These are phyloP conservation scores for Sclerurus mexicanus DNA, from an alignment of 2,113 vertebrate genomes.

Conservation along the genomic window DNA sequence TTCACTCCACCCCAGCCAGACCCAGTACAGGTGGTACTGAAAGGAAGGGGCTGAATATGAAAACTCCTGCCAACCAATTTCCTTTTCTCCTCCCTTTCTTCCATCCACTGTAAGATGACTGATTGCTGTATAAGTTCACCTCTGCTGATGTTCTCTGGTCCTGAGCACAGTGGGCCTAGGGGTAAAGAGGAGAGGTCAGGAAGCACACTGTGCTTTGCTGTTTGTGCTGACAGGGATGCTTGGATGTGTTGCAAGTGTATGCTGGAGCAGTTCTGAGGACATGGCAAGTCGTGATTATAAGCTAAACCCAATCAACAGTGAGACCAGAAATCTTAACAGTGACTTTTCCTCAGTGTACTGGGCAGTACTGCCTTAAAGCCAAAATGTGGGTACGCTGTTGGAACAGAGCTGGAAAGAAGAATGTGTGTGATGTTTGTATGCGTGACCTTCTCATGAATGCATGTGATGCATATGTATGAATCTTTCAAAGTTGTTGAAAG, in stretches of 20 bases:
- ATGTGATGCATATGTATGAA: rapidly evolving
- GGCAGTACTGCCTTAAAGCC: background rate
- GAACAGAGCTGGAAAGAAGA: background rate
- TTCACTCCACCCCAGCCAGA: background rate
- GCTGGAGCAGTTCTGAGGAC: background rate
- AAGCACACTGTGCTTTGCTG: rapidly evolving
- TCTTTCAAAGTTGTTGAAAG: background rate
- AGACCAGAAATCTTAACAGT: background rate
- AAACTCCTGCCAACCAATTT: background rate
- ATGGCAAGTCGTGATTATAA: background rate
- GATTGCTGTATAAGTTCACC: background rate
- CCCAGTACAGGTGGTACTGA: rapidly evolving
- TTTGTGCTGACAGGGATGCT: background rate
- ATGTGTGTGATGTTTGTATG: background rate
- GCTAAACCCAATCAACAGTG: background rate
- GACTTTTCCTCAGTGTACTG: rapidly evolving
- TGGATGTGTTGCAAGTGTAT: background rate
- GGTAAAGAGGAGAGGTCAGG: background rate
- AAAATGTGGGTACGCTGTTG: background rate
- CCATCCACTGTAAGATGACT: background rate
- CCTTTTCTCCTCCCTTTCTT: background rate
- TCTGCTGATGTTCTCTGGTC: background rate
- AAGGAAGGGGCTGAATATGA: background rate
- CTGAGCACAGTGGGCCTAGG: background rate
- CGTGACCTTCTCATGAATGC: background rate